Base-by-base conservation (phyloP, 2,888 invertebrate species). In the Bellardia pandia region DNA sequence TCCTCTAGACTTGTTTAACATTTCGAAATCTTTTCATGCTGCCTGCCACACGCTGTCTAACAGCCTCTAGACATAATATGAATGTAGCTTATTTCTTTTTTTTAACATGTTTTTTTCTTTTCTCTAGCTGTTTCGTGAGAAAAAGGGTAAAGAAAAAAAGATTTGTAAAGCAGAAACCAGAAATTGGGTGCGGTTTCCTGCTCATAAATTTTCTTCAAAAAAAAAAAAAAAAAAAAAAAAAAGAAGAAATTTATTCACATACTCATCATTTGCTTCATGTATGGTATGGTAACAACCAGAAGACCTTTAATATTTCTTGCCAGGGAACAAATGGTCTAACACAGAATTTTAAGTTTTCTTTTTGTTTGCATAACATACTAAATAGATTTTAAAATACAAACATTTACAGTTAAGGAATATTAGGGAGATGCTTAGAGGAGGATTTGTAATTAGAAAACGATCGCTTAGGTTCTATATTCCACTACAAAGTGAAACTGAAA, bases 161-260 rank as follows among this genome's bases (percentile, higher is more conserved):
- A 68, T 69, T 84, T 77, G 74, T 75, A 45, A 23, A n/a, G 62
- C 64, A 81, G 74, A 71, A 85, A 81, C 85, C 74, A 83, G 45
- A 77, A 86, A 88, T 88, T 88, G 87, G 88, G 86, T 91, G 91
- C 84, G 91, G 91, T 91, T 91, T 90, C 89, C 91, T 91, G 90
- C 91, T 92, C 91, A 92, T 92, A 92, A 92, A 92, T 92, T 92
- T 90, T 84, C 11, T 45, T 7, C 9, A 2, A 11, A 45, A 45
- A 45, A 42, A 42, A 37, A 51, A 2, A 53, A 60, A 33, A 53
- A 68, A 66, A 45, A 48, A 45, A 13, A 23, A 11, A 16, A 14
- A 48, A 45, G 6, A 23, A 11, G 11, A 14, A 33, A 37, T 76
- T 51, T 16, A 42, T 16, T 8, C 62, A 69, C 62, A 69, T 69